A percentile compares a stretch with the other conserved stretches of the same genome.
These are phyloP conservation scores for Leucopternis melanops DNA, from an alignment of 2,113 vertebrate species.

Conservation along the genomic window DNA sequence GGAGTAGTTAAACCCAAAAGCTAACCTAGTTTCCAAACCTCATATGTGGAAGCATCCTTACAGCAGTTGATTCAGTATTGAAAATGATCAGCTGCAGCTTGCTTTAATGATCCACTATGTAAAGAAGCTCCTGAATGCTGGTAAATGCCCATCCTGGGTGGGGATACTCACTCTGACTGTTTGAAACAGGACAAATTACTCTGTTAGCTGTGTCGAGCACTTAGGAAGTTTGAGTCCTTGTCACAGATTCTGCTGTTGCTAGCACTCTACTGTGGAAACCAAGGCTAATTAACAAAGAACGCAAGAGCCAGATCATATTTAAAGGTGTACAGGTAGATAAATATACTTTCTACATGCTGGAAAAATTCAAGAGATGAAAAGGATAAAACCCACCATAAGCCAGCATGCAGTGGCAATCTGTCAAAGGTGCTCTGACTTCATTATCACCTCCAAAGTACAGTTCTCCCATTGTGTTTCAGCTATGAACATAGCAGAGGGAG, in stretches of 20 bases:
- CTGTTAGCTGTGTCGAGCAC: not conserved
- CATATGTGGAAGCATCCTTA: not conserved
- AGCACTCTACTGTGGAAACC: not conserved
- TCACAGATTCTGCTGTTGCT: slow-evolving; percentile 1
- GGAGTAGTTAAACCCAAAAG: not conserved
- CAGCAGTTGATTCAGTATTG: not conserved
- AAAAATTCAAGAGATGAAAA: not conserved
- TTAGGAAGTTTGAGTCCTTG: not conserved
- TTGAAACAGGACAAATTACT: not conserved
- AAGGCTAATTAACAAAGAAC: slow-evolving; percentile 37
- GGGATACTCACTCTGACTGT: not conserved
- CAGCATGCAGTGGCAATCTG: not conserved
- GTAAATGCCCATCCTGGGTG: not conserved
- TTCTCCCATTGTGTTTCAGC: not conserved
- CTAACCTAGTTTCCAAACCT: not conserved
- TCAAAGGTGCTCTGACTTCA: not conserved
- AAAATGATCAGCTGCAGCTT: not conserved
- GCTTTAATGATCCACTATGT: not conserved
- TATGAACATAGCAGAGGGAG: not conserved
- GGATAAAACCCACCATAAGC: not conserved
- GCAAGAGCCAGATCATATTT: not conserved
- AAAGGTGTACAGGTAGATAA: not conserved
- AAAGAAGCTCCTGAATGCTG: not conserved
- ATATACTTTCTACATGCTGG: not conserved
- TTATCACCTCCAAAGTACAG: not conserved